Evolutionary conservation across 2,797 vertebrate genomes (phyloP), one percentile per base, ranked within the genome.

Genomic region (Anisognathus igniventris): DNA sequence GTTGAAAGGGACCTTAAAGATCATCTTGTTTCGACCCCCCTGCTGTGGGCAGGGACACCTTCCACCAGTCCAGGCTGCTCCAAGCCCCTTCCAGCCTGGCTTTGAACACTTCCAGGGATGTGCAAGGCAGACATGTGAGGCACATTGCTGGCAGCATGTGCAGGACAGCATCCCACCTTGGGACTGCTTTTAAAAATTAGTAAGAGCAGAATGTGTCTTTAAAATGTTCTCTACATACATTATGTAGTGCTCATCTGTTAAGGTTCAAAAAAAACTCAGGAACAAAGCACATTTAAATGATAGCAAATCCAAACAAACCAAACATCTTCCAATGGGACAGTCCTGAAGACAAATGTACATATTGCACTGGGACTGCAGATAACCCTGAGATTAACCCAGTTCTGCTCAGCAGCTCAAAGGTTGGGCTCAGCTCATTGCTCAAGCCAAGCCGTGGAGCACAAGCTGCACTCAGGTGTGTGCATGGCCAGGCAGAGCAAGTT

Each of bases 141-240:
- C 7, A 24, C 57, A 2, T 3, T 1, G 0, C 39, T 17, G 35
- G 18, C 53, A 53, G 31, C 10, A 1, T 1, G 9, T 7, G 47
- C 57, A 28, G 45, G 60, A 40, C 37, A 4, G 14, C 7, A 7
- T 31, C 60, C 27, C 42, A 47, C 22, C 64, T 13, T 13, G 3
- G 35, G 21, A 40, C 4, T 74, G 37, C 44, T 56, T 71, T 85
- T 56, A 64, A 74, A 65, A 74, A 14, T 45, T 10, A 50, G 19
- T 19, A 45, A 67, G 30, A 66, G 58, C 19, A 51, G 19, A n/a
- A n/a, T 14, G 22, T 14, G 11, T 9, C 51, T 71, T 74, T 19
- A 37, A 74, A 65, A 37, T 33, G 12, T 7, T 68, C 71, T 73
- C 70, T 24, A 19, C 11, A 45, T 14, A 10, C 20, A 40, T 76